phyloP scores from a whole-genome alignment of 2,888 invertebrate species.

The Caradrina kadenii region DNA sequence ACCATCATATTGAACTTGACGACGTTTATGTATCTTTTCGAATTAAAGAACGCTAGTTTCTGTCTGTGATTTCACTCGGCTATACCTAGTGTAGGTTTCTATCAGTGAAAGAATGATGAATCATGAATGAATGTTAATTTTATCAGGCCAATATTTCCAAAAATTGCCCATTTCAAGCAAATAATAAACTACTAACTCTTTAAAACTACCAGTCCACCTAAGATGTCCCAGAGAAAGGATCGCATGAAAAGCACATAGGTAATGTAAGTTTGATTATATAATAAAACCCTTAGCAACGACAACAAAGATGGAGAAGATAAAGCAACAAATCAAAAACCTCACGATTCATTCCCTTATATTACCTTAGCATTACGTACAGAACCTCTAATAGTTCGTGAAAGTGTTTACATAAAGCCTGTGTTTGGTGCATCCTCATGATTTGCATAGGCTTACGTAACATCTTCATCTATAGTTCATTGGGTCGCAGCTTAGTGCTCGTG shows the following conservation, averaged over 20 bases:
- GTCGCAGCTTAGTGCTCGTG: conserved; percentile 73
- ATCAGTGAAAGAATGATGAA: too few relatives aligned
- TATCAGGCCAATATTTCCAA: too few relatives aligned
- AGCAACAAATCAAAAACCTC: conserved; percentile 59
- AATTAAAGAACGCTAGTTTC: too few relatives aligned
- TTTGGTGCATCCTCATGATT: conserved; percentile 81
- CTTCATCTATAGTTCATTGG: conserved; percentile 83
- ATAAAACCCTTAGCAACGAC: conserved; percentile 35
- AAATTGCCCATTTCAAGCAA: too few relatives aligned
- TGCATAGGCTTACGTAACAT: conserved; percentile 83
- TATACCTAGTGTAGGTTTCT: too few relatives aligned
- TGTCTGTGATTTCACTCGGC: too few relatives aligned
- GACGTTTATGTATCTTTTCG: too few relatives aligned
- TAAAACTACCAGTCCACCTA: not conserved
- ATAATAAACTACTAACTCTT: too few relatives aligned
- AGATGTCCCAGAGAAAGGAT: not conserved
- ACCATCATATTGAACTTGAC: not conserved
- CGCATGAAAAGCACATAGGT: not conserved
- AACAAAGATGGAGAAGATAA: conserved; percentile 49
- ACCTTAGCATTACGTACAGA: conserved; percentile 64
- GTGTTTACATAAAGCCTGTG: conserved; percentile 81
- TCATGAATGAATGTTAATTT: too few relatives aligned
- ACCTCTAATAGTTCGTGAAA: conserved; percentile 79
- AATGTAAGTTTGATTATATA: conserved; percentile 41
- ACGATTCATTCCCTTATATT: conserved; percentile 66